These are phyloP conservation scores for Microctonus brassicae DNA, from an alignment of 2,888 invertebrate species.

Conservation along the genomic window DNA sequence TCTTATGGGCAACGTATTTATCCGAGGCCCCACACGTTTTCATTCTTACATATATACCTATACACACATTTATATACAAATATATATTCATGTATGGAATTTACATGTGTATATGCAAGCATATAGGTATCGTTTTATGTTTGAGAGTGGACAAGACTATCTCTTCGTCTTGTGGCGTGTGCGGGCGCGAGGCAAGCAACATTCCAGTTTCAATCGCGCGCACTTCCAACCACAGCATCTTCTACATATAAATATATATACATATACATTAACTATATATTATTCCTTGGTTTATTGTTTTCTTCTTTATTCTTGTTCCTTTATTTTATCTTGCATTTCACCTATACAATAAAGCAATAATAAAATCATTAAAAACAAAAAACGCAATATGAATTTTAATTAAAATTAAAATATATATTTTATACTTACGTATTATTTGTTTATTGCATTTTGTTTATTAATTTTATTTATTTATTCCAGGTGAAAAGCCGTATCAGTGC, in stretches of 20 bases:
- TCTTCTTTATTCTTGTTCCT: background rate
- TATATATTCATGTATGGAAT: constrained; percentile 9
- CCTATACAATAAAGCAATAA: background rate
- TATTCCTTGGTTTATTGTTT: constrained; percentile 14
- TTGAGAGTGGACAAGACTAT: constrained; percentile 31
- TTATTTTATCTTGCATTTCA: background rate
- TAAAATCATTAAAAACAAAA: no score
- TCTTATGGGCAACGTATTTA: constrained; percentile 43
- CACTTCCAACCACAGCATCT: constrained; percentile 57
- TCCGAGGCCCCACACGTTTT: constrained; percentile 29
- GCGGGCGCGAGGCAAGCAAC: constrained; percentile 64
- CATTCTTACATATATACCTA: constrained; percentile 37
- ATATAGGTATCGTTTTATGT: background rate
- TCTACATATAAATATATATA: constrained; percentile 33
- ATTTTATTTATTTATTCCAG: constrained; percentile 71
- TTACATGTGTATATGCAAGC: background rate
- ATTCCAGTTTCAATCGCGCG: constrained; percentile 60
- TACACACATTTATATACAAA: constrained; percentile 32
- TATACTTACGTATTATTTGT: no score
- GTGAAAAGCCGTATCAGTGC: constrained; percentile 98
- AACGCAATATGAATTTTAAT: no score
- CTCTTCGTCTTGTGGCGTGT: constrained; percentile 41
- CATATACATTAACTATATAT: constrained; percentile 12
- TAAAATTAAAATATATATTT: no score
- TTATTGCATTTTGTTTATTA: no score